Conservation (phyloP, 2,113 vertebrate species). For the Stigmatopora nigra region DNA sequence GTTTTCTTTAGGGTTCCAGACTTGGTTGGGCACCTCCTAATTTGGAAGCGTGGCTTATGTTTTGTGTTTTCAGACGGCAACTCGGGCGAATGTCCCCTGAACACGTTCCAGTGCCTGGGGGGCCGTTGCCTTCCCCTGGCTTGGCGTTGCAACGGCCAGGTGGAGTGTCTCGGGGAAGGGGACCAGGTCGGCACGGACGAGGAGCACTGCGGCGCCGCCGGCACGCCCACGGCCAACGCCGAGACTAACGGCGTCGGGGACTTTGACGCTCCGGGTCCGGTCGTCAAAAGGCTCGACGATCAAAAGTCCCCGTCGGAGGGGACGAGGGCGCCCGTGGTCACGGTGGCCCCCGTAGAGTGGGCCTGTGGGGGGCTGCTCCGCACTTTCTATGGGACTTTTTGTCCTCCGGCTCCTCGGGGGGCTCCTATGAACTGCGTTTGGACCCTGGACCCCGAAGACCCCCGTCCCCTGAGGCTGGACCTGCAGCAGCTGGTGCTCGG, state of each 20-base stretch:
- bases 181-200: slow-evolving; percentile 63
- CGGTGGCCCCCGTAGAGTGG: slow-evolving; percentile 38
- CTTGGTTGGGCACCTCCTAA: background rate
- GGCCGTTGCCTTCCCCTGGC: slow-evolving; percentile 68
- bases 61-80: slow-evolving; percentile 25
- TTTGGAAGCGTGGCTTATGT: no score
- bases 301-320: slow-evolving; percentile 4
- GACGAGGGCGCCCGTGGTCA: background rate
- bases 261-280: background rate
- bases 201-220: slow-evolving; percentile 42
- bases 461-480: slow-evolving; percentile 74
- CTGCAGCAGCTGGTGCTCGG: slow-evolving; percentile 74
- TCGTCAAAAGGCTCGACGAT: background rate
- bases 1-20: background rate
- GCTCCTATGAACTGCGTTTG: slow-evolving; percentile 70
- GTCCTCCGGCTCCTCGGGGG: slow-evolving; percentile 58
- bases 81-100: slow-evolving; percentile 46
- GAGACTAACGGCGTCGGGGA: slow-evolving; percentile 1
- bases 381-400: slow-evolving; percentile 82
- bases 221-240: background rate
- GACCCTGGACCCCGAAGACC: slow-evolving; percentile 79
- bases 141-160: slow-evolving; percentile 75
- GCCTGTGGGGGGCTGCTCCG: slow-evolving; percentile 75
- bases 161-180: slow-evolving; percentile 70
- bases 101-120: slow-evolving; percentile 54